Percentiles rank a stretch among this genome's conserved stretches.
Evolutionary conservation across 2,888 invertebrate genomes (phyloP).

Genomic region (Mythimna albipuncta): DNA sequence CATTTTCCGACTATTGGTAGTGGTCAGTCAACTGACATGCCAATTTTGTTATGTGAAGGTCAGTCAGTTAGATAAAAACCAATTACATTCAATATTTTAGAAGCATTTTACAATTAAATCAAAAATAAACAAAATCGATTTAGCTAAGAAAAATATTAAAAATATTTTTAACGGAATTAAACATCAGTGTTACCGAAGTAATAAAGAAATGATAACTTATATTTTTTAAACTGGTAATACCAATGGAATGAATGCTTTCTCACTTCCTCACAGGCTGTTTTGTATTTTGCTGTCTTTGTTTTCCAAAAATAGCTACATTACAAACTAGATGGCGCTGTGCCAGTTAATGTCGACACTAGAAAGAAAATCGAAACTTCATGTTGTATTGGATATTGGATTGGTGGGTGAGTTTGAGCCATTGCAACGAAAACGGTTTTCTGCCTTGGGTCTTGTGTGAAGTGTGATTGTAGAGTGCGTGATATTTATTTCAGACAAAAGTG

Average conservation of each 20-base stretch:
- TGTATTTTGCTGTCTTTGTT: constrained; percentile 34
- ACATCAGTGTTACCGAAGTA: neutral
- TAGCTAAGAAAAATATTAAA: neutral
- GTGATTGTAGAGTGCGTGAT: constrained; percentile 85
- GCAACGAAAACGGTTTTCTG: constrained; percentile 89
- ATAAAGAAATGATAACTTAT: neutral
- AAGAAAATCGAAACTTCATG: constrained; percentile 81
- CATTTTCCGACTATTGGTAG: neutral
- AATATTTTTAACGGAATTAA: neutral
- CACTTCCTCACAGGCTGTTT: constrained; percentile 9
- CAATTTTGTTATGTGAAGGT: neutral
- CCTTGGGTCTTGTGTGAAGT: constrained; percentile 88
- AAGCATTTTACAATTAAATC: neutral
- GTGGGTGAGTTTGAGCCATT: constrained; percentile 73
- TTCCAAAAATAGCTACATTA: neutral
- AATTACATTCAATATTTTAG: neutral
- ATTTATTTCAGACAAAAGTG: constrained; percentile 82
- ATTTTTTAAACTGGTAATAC: constrained; percentile 28
- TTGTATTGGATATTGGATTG: constrained; percentile 66
- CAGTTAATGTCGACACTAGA: constrained; percentile 65
- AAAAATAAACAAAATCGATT: neutral
- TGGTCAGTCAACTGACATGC: too few relatives aligned
- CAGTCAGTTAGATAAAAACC: neutral
- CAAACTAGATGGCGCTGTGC: constrained; percentile 75
- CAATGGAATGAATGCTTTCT: constrained; percentile 10